These are phyloP conservation scores for Parauchenoglanis ngamensis DNA, from an alignment of 2,797 vertebrate species.

Conservation along the genomic window DNA sequence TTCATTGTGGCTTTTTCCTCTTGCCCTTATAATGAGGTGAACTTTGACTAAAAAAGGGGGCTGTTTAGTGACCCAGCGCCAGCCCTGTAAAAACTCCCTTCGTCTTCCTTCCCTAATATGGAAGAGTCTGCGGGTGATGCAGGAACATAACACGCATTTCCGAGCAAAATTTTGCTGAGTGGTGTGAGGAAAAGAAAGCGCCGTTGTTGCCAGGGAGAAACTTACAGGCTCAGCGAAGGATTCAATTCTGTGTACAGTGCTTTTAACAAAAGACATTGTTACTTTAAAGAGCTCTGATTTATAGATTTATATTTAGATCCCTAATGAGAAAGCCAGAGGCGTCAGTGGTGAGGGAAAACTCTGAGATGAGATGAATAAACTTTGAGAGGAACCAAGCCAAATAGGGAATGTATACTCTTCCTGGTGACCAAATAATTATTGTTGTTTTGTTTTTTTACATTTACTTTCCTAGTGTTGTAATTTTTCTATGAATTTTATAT, in stretches of 20 bases:
- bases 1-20: conserved; percentile 48
- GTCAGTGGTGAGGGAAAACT: background rate
- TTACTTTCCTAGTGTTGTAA: no score
- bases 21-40: conserved; percentile 37
- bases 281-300: background rate
- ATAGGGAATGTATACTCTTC: no score
- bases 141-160: conserved; percentile 30
- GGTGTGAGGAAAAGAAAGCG: conserved; percentile 46
- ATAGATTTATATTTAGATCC: background rate
- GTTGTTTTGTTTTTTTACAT: background rate
- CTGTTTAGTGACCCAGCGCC: conserved; percentile 39
- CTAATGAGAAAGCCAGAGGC: background rate
- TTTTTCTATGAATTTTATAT: background rate
- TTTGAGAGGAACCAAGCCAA: background rate
- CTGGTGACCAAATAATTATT: background rate
- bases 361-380: background rate
- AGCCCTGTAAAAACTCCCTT: conserved; percentile 39
- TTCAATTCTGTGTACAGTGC: background rate
- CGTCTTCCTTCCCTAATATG: conserved; percentile 78
- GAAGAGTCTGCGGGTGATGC: conserved; percentile 55
- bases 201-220: conserved; percentile 54
- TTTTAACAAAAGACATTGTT: background rate
- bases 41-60: background rate
- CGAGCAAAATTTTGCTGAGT: conserved; percentile 55
- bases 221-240: background rate